A percentile compares a stretch with the other conserved stretches of the same genome.
These are phyloP conservation scores for Pollimyrus isidori DNA, from an alignment of 2,113 vertebrate genomes.

Conservation along the genomic window DNA sequence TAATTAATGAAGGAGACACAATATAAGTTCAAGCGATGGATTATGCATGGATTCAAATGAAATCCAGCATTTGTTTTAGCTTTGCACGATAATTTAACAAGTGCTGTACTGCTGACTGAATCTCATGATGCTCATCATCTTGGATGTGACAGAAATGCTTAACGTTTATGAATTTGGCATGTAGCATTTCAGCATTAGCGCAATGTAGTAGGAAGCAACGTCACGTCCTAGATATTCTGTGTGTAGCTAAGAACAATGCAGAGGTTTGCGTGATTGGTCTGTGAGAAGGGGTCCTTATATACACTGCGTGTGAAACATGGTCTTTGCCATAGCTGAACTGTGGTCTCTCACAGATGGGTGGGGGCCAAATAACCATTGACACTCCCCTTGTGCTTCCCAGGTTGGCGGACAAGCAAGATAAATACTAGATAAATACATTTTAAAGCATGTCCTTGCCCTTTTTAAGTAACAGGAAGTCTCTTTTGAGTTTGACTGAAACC, in stretches of 20 bases:
- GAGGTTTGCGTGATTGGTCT: neutral
- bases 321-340: neutral
- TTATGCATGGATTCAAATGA: neutral
- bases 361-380: neutral
- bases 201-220: neutral
- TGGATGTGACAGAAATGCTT: neutral
- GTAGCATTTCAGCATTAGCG: neutral
- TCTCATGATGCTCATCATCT: neutral
- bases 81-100: neutral
- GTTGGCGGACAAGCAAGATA: neutral
- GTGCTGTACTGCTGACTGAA: neutral
- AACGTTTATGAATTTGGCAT: neutral
- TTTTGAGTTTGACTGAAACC: neutral
- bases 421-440: neutral
- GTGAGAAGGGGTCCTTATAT: neutral
- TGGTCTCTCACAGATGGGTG: neutral
- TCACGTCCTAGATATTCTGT: neutral
- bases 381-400: neutral
- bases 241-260: neutral
- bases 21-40: neutral
- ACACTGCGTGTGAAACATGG: neutral
- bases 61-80: neutral
- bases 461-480: neutral
- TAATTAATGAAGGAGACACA: neutral
- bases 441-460: neutral